These are phyloP conservation scores for Thereva nobilitata DNA, from an alignment of 2,888 invertebrate species.

Conservation along the genomic window DNA sequence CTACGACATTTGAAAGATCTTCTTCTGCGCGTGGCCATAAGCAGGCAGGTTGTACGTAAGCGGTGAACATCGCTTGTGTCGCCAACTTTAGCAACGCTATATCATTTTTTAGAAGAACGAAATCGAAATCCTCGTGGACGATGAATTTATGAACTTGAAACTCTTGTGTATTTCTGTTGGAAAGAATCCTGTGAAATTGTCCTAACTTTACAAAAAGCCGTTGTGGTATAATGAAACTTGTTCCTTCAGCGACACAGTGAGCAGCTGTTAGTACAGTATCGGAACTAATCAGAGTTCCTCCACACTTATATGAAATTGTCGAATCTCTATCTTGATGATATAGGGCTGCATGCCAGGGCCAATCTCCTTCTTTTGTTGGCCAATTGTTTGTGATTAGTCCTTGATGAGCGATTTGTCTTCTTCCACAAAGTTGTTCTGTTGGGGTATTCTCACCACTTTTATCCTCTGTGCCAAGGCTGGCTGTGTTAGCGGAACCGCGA, in stretches of 20 bases:
- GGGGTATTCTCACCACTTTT: slow-evolving; percentile 44
- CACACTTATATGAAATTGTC: slow-evolving; percentile 50
- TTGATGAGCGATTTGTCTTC: slow-evolving; percentile 34
- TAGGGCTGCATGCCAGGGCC: slow-evolving; percentile 59
- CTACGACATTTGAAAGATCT: slow-evolving; percentile 31
- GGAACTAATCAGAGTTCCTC: slow-evolving; percentile 55
- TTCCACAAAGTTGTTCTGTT: slow-evolving; percentile 28
- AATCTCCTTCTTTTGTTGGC: slow-evolving; percentile 55
- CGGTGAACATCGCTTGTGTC: slow-evolving; percentile 49
- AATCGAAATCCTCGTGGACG: slow-evolving; percentile 34
- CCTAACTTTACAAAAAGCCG: slow-evolving; percentile 53
- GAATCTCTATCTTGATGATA: slow-evolving; percentile 42
- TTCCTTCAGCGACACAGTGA: slow-evolving; percentile 52
- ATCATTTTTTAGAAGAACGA: slow-evolving; percentile 46
- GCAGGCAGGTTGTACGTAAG: slow-evolving; percentile 56
- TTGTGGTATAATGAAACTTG: slow-evolving; percentile 48
- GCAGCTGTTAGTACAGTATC: slow-evolving; percentile 51
- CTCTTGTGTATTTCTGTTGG: slow-evolving; percentile 51
- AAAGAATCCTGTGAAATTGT: slow-evolving; percentile 53
- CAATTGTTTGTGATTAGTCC: slow-evolving; percentile 53
- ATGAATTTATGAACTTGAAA: slow-evolving; percentile 42
- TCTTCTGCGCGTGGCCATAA: slow-evolving; percentile 50
- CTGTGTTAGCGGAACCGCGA: slow-evolving; percentile 35
- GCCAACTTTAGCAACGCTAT: slow-evolving; percentile 54
- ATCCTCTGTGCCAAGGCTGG: background rate